A percentile compares a stretch with the other conserved stretches of the same genome.
phyloP scores from a whole-genome alignment of 2,797 vertebrate species.

The Zalophus californianus region DNA sequence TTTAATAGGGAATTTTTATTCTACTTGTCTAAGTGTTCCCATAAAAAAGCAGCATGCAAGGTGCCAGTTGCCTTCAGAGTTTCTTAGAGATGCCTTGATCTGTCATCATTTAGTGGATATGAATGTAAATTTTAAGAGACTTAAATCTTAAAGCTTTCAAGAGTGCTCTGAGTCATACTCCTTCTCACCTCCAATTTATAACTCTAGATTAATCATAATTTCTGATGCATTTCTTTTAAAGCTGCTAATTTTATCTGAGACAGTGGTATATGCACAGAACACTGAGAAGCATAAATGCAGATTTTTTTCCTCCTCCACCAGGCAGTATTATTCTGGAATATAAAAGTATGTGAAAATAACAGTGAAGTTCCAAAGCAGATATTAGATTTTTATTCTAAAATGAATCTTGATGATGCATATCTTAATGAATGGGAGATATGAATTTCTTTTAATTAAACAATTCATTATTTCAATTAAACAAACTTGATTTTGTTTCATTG shows the following conservation, averaged over 20 bases:
- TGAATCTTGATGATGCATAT: conserved; percentile 36
- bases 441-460: conserved; percentile 75
- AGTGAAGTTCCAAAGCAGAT: conserved; percentile 64
- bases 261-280: conserved; percentile 1
- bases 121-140: conserved; percentile 44
- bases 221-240: conserved; percentile 69
- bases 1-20: conserved; percentile 67
- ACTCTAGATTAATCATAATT: conserved; percentile 75
- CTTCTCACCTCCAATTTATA: conserved; percentile 69
- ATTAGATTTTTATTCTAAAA: conserved; percentile 74
- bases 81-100: conserved; percentile 68
- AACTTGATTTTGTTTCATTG: conserved; percentile 68
- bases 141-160: conserved; percentile 73
- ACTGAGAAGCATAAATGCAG: neutral
- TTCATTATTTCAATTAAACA: conserved; percentile 68
- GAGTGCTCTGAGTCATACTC: conserved; percentile 58
- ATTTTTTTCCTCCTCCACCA: neutral
- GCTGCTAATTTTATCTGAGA: conserved; percentile 72
- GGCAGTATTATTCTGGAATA: conserved; percentile 58
- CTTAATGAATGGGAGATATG: conserved; percentile 68
- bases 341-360: neutral
- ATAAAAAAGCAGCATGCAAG: neutral
- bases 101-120: conserved; percentile 25
- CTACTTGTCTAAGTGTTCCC: conserved; percentile 4
- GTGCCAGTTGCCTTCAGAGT: conserved; percentile 21